Conservation (phyloP, 2,113 vertebrate species). For the Orycteropus afer region DNA sequence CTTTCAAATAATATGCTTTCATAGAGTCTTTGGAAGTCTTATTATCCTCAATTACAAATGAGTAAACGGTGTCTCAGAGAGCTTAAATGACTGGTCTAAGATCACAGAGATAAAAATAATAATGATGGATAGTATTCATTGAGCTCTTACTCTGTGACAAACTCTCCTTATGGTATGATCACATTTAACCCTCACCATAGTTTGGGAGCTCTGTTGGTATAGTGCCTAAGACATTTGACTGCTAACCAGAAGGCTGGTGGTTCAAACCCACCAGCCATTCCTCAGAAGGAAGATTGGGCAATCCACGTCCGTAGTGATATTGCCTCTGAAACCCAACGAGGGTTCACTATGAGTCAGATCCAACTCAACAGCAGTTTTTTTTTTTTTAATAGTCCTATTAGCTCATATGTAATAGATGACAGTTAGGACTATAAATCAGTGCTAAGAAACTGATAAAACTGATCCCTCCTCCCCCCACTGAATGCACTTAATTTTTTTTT, state of each 20-base stretch:
- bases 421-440: neutral
- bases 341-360: no score
- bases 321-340: no score
- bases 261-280: no score
- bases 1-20: constrained; percentile 34
- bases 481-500: neutral
- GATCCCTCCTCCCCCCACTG: neutral
- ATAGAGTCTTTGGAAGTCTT: constrained; percentile 51
- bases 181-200: constrained; percentile 17
- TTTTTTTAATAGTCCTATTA: neutral
- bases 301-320: no score
- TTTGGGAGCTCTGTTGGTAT: no score
- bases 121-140: constrained; percentile 7
- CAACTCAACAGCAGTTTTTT: no score
- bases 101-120: neutral
- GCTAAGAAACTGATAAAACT: constrained; percentile 4
- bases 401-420: neutral
- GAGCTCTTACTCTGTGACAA: constrained; percentile 2
- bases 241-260: no score
- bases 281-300: no score
- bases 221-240: no score
- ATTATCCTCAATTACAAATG: constrained; percentile 42
- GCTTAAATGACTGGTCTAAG: constrained; percentile 44
- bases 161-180: neutral
- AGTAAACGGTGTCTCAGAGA: neutral